These are phyloP conservation scores for Oegoconia quadripuncta DNA, from an alignment of 2,888 invertebrate genomes.

Conservation along the genomic window DNA sequence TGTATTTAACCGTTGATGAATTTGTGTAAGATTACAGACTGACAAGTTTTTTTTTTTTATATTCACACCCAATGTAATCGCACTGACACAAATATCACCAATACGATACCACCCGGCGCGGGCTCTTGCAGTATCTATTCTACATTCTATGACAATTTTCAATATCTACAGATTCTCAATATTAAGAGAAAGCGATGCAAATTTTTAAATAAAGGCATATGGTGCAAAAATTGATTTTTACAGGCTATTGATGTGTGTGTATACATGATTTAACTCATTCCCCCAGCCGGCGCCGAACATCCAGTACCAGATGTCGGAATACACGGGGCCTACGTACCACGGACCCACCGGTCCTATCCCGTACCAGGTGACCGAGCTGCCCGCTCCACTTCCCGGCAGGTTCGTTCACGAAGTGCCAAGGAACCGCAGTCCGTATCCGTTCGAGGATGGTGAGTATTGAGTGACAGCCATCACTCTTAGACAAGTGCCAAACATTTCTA, in stretches of 20 bases:
- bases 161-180: no score
- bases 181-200: neutral
- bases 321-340: slow-evolving; percentile 22
- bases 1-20: no score
- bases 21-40: no score
- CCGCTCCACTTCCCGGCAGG: slow-evolving; percentile 25
- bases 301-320: no score
- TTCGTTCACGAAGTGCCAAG: slow-evolving; percentile 31
- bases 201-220: neutral
- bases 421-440: slow-evolving; percentile 32
- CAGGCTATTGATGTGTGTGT: no score
- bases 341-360: slow-evolving; percentile 19
- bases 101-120: no score
- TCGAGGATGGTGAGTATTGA: slow-evolving; percentile 34
- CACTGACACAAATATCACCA: no score
- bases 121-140: no score
- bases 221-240: neutral
- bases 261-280: no score
- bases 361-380: slow-evolving; percentile 21
- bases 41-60: no score
- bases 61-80: no score
- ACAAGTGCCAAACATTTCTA: neutral
- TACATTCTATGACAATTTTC: no score
- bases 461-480: neutral
- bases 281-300: slow-evolving; percentile 23